Percentiles rank a stretch among this genome's conserved stretches.
These are phyloP conservation scores for Lasiurus cinereus DNA, from an alignment of 2,113 vertebrate genomes.

Conservation along the genomic window DNA sequence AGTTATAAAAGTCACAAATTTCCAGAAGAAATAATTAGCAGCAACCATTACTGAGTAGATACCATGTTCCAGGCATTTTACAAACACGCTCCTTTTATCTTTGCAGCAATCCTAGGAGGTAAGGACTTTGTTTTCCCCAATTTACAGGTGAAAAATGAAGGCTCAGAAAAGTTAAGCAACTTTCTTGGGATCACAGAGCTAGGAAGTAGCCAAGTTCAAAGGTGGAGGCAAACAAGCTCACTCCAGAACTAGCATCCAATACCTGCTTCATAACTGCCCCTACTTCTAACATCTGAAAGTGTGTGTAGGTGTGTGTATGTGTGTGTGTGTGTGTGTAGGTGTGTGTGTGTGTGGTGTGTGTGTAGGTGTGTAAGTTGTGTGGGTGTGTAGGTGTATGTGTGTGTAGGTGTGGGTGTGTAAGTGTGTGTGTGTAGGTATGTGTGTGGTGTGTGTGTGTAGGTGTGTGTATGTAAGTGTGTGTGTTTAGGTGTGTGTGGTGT, in stretches of 20 bases:
- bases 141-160: not conserved
- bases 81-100: not conserved
- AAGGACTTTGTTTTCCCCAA: not conserved
- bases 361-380: no score
- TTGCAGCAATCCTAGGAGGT: not conserved
- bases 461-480: no score
- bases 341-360: no score
- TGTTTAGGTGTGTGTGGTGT: no score
- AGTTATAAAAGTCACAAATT: not conserved
- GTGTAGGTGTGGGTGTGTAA: no score
- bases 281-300: not conserved
- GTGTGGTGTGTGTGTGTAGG: no score
- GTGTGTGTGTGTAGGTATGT: no score
- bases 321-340: no score
- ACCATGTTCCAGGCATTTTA: not conserved
- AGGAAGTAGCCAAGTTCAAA: not conserved
- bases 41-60: not conserved
- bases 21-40: constrained; percentile 25
- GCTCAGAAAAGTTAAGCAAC: not conserved
- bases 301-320: no score
- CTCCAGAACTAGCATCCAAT: no score
- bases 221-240: not conserved
- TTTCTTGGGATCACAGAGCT: not conserved
- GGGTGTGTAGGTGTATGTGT: rapidly evolving
- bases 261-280: not conserved